These are phyloP conservation scores for Silurus glanis DNA, from an alignment of 2,113 vertebrate species.

Conservation along the genomic window DNA sequence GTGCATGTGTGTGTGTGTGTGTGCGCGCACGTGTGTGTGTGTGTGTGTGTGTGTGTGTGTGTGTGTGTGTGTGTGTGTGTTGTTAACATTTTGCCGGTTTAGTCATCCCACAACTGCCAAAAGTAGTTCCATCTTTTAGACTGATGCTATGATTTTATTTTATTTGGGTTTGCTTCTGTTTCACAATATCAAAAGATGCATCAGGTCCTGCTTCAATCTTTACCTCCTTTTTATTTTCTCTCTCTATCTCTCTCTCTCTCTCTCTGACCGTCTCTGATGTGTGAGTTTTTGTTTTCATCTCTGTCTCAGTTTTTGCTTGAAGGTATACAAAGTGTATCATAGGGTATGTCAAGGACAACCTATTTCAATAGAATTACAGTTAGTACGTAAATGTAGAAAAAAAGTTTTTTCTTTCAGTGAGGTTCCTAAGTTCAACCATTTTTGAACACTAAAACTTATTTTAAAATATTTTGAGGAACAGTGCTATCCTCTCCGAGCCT, in stretches of 20 bases:
- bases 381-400: not conserved
- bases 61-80: constrained; percentile 4
- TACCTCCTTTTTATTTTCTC: not conserved
- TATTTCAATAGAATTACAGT: not conserved
- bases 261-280: no score
- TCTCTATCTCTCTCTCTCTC: no score
- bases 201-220: not conserved
- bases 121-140: constrained; percentile 19
- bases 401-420: not conserved
- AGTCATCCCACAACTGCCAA: constrained; percentile 19
- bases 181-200: not conserved
- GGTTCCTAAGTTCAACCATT: not conserved
- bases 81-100: constrained; percentile 24
- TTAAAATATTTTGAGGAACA: not conserved
- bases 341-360: not conserved
- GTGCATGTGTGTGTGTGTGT: not conserved
- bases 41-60: not conserved
- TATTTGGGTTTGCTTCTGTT: constrained; percentile 23
- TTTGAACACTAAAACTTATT: not conserved
- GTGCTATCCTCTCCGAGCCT: not conserved
- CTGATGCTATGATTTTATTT: constrained; percentile 5
- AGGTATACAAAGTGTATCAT: not conserved
- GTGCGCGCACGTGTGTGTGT: not conserved
- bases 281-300: not conserved
- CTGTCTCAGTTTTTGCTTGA: not conserved